Percentiles rank a stretch among this genome's conserved stretches.
These are phyloP conservation scores for Doryteuthis pealeii DNA, from an alignment of 1,140 invertebrate species.

Conservation along the genomic window DNA sequence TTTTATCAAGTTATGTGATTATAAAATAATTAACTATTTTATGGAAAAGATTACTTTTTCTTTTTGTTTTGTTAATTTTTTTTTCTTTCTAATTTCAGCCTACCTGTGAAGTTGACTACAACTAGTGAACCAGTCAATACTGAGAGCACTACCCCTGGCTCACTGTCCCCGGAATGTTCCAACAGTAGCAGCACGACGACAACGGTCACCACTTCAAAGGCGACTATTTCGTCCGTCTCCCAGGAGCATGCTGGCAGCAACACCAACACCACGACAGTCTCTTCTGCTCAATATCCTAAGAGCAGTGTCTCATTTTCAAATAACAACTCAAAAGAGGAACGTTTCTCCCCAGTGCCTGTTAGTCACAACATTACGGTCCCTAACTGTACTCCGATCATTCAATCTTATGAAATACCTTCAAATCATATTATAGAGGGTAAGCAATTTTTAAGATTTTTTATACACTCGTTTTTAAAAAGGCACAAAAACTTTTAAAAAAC, in stretches of 20 bases:
- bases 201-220: background rate
- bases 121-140: background rate
- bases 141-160: background rate
- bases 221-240: background rate
- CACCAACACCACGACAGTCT: background rate
- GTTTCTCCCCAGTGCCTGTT: background rate
- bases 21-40: too few species aligned
- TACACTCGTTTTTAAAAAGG: too few species aligned
- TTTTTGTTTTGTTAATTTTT: too few species aligned
- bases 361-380: background rate
- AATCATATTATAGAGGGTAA: conserved; percentile 3
- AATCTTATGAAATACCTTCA: background rate
- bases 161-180: background rate
- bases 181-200: background rate
- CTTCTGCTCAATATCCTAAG: background rate
- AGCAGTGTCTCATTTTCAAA: background rate
- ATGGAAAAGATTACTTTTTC: too few species aligned
- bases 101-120: background rate
- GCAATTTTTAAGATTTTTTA: too few species aligned
- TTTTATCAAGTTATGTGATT: background rate
- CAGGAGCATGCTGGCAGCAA: background rate
- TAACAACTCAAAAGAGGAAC: background rate
- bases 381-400: background rate
- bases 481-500: too few species aligned
- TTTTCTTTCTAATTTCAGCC: background rate